A percentile compares a stretch with the other conserved stretches of the same genome.
Conservation (phyloP, 2,888 invertebrate species). For the Herminia tarsipennalis region DNA sequence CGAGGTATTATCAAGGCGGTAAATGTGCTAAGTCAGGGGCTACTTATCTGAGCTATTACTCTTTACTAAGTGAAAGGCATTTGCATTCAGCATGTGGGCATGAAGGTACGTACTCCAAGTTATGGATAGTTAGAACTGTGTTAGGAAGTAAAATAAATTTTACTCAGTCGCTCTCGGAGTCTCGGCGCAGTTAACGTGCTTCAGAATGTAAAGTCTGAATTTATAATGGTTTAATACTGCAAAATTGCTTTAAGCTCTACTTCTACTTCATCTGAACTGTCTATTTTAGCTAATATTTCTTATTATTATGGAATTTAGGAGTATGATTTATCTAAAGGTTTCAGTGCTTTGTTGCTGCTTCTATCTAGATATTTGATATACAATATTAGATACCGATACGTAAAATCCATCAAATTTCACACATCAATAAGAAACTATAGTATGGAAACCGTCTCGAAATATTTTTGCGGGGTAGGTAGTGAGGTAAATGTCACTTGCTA, state of each 20-base stretch:
- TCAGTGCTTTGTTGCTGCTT: not conserved
- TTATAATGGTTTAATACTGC: conserved; percentile 39
- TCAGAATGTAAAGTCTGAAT: conserved; percentile 36
- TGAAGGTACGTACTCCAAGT: conserved; percentile 30
- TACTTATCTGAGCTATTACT: conserved; percentile 73
- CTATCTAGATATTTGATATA: too few relatives aligned
- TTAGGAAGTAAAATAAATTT: conserved; percentile 37
- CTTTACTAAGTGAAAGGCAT: conserved; percentile 67
- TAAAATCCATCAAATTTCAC: too few relatives aligned
- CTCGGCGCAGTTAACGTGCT: conserved; percentile 17
- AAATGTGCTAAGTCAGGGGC: conserved; percentile 76
- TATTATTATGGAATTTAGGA: conserved; percentile 21
- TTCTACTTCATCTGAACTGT: conserved; percentile 18
- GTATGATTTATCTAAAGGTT: conserved; percentile 8
- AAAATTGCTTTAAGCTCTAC: conserved; percentile 31
- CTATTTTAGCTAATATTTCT: conserved; percentile 28
- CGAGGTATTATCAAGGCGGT: conserved; percentile 63
- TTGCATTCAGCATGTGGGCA: conserved; percentile 57
- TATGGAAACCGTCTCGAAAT: too few relatives aligned
- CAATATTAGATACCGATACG: too few relatives aligned
- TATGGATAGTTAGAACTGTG: conserved; percentile 26
- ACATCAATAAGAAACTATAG: too few relatives aligned
- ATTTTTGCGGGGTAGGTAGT: too few relatives aligned
- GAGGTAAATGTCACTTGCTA: too few relatives aligned
- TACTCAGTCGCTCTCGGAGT: conserved; percentile 7